Evolutionary conservation across 2,113 vertebrate species (phyloP), one percentile per base, ranked within the genome.

Genomic region (Podiceps cristatus): DNA sequence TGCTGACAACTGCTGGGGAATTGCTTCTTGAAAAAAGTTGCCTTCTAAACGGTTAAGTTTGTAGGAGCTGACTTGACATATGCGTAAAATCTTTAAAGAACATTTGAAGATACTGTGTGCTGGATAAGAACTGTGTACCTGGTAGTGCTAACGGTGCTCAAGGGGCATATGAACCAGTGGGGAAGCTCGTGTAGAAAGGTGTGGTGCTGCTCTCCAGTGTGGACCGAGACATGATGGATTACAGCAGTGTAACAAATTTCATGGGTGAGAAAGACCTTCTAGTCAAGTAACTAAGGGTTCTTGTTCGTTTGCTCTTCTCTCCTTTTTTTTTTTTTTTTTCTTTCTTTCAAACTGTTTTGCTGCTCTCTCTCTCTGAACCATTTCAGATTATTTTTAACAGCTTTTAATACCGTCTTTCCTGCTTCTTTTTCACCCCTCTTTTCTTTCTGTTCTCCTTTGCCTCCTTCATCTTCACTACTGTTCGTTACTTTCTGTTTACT

Each of bases 211-310:
- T 94, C 29, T 73, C 50, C 67, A 13, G 42, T 17, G 18, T 71
- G 67, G 22, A 95, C 71, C 60, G 67, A 27, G 52, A 63, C 50
- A 31, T 0, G 0, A 18, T 59, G 50, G 60, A 78, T 96, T 97
- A 84, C 52, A 77, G 91, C 90, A 76, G 68, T 49, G 69, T 93
- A 95, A 80, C 52, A 79, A 76, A 94, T 85, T 58, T 8, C 2
- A 3, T 63, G 64, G 56, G 29, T 90, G 56, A 84, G 62, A 72
- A 55, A 8, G 35, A 28, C 24, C 53, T 68, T 55, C 45, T 63
- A 16, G 40, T 62, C 3, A 19, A 79, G 23, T 62, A 76, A 28
- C 56, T 75, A 14, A 50, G 45, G 45, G 10, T 60, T 74, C 19
- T 74, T 40, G 22, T 37, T 45, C 27, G 62, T 82, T 25, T 23